Evolutionary conservation across 1,140 invertebrate genomes (phyloP).

Genomic region (Micrasema minimum): DNA sequence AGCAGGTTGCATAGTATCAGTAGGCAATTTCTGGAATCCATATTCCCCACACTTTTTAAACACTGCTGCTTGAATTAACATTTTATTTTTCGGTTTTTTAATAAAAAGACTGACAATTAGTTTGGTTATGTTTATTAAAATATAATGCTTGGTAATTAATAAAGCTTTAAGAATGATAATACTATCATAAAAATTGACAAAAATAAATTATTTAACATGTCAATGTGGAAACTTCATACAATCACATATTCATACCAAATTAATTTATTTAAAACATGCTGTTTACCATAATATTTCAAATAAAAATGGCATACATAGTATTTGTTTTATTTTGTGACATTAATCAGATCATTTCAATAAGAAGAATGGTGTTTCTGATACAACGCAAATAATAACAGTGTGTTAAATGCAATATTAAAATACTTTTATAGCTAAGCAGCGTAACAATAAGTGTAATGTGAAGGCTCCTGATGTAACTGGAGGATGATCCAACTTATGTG

Average conservation of each 20-base stretch:
- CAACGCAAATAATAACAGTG: neutral
- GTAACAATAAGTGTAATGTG: neutral
- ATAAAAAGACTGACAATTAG: neutral
- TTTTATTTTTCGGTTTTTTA: no score
- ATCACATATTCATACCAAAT: no score
- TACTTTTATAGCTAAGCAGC: conserved; percentile 14
- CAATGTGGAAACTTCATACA: no score
- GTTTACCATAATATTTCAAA: no score
- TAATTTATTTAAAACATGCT: no score
- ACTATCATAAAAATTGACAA: conserved; percentile 26
- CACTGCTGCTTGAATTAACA: no score
- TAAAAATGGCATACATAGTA: no score
- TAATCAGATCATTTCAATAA: conserved; percentile 21
- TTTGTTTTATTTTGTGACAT: conserved; percentile 18
- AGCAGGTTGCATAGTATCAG: no score
- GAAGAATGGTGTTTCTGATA: no score
- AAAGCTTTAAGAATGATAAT: conserved; percentile 32
- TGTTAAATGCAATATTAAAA: conserved; percentile 19
- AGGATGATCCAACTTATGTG: conserved; percentile 23
- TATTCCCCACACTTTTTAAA: no score
- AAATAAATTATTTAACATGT: no score
- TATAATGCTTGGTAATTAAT: conserved; percentile 26
- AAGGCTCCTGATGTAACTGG: conserved; percentile 6
- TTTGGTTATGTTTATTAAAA: conserved; percentile 29
- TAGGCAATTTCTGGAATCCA: no score